Percentiles rank a stretch among this genome's conserved stretches.
Conservation (phyloP, 2,113 vertebrate species). For the Peucedramus taeniatus region DNA sequence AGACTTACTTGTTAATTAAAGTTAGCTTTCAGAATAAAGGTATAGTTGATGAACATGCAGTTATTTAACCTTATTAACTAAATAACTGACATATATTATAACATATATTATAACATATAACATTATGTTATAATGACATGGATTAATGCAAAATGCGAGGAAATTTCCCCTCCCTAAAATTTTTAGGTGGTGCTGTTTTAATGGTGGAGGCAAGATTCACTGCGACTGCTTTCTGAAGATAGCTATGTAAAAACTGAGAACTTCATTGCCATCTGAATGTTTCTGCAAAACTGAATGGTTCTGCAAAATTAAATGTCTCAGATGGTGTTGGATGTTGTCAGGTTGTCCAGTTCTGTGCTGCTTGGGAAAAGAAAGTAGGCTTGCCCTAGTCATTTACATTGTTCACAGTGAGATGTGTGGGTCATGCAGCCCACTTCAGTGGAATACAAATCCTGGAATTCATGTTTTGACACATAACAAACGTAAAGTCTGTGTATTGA, state of each 20-base stretch:
- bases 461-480: neutral
- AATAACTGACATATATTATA: no score
- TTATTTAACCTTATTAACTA: neutral
- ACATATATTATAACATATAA: no score
- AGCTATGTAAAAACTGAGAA: neutral
- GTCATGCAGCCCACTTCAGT: neutral
- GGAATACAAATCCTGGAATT: neutral
- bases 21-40: neutral
- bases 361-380: neutral
- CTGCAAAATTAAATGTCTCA: neutral
- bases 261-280: neutral
- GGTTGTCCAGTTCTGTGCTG: neutral
- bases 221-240: neutral
- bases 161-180: neutral
- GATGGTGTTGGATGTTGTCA: neutral
- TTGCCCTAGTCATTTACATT: neutral
- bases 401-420: neutral
- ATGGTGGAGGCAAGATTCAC: neutral
- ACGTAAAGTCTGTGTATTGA: neutral
- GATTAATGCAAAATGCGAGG: neutral
- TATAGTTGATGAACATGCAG: neutral
- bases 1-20: neutral
- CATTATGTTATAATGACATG: neutral
- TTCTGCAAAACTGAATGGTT: neutral
- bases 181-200: neutral